These are phyloP conservation scores for Aleiodes testaceus DNA, from an alignment of 2,888 invertebrate genomes.

Conservation along the genomic window DNA sequence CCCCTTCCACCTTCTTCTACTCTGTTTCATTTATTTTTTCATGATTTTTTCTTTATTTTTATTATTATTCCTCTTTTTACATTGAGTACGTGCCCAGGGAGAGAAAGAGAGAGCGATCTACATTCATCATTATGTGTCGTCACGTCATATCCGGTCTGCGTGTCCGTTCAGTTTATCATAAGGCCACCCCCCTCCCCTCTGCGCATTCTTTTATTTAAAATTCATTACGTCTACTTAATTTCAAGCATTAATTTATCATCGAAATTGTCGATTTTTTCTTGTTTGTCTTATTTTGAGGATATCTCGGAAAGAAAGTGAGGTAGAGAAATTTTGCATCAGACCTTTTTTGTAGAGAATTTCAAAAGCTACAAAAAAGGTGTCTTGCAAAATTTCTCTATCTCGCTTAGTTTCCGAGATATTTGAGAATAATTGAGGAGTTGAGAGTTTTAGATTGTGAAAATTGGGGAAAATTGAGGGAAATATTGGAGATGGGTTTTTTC, in stretches of 20 bases:
- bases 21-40: conserved; percentile 50
- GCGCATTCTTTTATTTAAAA: neutral
- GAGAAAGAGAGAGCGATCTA: conserved; percentile 57
- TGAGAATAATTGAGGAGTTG: too few relatives aligned
- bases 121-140: conserved; percentile 65
- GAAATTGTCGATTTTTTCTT: too few relatives aligned
- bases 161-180: conserved; percentile 56
- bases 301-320: too few relatives aligned
- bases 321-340: too few relatives aligned
- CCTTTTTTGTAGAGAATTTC: too few relatives aligned
- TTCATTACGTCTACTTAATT: conserved; percentile 13
- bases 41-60: conserved; percentile 18
- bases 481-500: too few relatives aligned
- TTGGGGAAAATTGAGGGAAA: too few relatives aligned
- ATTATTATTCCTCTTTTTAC: conserved; percentile 29
- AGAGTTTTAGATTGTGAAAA: too few relatives aligned
- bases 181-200: conserved; percentile 6
- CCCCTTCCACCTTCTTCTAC: conserved; percentile 57
- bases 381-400: neutral
- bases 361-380: neutral
- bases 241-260: too few relatives aligned
- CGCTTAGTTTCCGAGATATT: too few relatives aligned
- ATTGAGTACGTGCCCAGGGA: conserved; percentile 32
- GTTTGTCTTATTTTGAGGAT: too few relatives aligned
- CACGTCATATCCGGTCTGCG: conserved; percentile 63